phyloP scores from a whole-genome alignment of 2,113 vertebrate species.

The Datnioides undecimradiatus region DNA sequence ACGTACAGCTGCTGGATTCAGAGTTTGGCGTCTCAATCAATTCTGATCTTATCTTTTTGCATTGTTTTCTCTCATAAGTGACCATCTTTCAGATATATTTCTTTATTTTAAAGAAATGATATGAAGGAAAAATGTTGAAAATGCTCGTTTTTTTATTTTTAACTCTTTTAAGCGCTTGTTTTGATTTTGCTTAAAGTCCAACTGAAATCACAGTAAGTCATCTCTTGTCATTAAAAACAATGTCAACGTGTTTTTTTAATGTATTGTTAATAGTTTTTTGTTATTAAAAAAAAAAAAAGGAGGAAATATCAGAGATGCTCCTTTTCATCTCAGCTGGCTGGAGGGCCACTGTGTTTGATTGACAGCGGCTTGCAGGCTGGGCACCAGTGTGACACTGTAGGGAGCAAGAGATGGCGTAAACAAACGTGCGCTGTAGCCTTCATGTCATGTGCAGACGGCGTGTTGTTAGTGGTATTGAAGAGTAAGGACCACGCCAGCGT shows the following conservation, averaged over 20 bases:
- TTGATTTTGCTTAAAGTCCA: constrained; percentile 29
- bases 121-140: constrained; percentile 19
- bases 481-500: neutral
- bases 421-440: neutral
- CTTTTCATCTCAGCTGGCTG: neutral
- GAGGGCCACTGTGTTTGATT: constrained; percentile 1
- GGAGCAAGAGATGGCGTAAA: neutral
- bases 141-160: constrained; percentile 17
- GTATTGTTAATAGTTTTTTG: constrained; percentile 10
- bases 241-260: neutral
- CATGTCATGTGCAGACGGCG: neutral
- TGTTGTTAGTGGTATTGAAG: neutral
- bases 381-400: neutral
- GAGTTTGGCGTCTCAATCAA: neutral
- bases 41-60: neutral
- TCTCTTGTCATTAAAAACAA: neutral
- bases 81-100: neutral
- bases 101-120: neutral
- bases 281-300: neutral
- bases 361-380: constrained; percentile 12
- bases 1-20: constrained; percentile 19
- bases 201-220: constrained; percentile 1
- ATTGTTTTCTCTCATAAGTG: constrained; percentile 17
- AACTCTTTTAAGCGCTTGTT: constrained; percentile 33
- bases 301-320: neutral